A percentile compares a stretch with the other conserved stretches of the same genome.
phyloP scores from a whole-genome alignment of 64 coral and sea anemone species.

The Pachyseris speciosa region DNA sequence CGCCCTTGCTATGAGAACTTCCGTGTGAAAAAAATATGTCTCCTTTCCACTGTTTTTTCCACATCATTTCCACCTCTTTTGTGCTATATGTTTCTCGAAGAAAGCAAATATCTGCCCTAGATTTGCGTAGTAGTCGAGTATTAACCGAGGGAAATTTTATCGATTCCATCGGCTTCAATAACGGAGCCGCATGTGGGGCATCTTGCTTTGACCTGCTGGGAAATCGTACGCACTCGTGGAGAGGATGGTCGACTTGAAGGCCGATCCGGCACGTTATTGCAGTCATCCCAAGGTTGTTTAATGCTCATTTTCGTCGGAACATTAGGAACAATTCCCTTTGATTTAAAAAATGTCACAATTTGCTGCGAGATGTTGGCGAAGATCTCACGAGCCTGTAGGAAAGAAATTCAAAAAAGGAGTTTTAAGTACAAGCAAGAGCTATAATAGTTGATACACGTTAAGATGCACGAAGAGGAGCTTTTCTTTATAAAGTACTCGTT shows the following conservation, averaged over 20 bases:
- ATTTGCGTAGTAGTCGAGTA: no score
- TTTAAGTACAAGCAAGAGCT: no score
- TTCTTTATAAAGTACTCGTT: no score
- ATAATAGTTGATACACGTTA: background rate
- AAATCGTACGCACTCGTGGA: constrained; percentile 63
- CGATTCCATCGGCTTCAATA: constrained; percentile 26
- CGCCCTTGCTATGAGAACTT: no score
- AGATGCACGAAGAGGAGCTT: no score
- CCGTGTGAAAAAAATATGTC: no score
- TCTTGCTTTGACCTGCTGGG: constrained; percentile 41
- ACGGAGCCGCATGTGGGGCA: constrained; percentile 91
- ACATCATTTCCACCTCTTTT: no score
- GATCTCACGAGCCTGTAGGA: constrained; percentile 70
- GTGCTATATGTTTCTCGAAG: no score
- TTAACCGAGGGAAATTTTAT: background rate
- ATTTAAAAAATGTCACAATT: constrained; percentile 78
- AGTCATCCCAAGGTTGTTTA: constrained; percentile 58
- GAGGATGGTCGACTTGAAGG: constrained; percentile 37
- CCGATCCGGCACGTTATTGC: background rate
- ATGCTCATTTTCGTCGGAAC: constrained; percentile 53
- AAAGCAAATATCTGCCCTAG: no score
- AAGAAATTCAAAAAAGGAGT: background rate
- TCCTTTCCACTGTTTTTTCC: no score
- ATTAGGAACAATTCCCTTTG: constrained; percentile 79
- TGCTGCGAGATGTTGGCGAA: constrained; percentile 85